Conservation (phyloP, 2,888 invertebrate species). For the Anthophora plumipes region DNA sequence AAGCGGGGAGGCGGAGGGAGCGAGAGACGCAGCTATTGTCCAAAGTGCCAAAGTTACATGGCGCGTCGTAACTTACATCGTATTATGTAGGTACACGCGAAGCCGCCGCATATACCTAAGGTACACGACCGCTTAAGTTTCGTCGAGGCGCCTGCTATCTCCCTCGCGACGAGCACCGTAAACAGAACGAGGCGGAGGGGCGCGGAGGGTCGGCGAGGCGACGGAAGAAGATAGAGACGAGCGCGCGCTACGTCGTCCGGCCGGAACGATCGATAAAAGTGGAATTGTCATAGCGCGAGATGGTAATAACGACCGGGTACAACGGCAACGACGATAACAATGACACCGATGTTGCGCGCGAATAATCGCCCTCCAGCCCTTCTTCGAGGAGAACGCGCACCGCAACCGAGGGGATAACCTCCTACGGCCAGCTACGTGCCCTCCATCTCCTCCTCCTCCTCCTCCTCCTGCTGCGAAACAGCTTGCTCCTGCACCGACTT, state of each 20-base stretch:
- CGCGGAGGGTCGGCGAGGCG: constrained; percentile 39
- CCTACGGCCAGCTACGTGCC: not conserved
- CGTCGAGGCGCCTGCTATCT: constrained; percentile 72
- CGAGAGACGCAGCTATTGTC: constrained; percentile 75
- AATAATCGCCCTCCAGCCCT: constrained; percentile 55
- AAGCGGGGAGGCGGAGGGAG: constrained; percentile 12
- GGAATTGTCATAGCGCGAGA: constrained; percentile 75
- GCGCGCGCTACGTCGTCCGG: constrained; percentile 63
- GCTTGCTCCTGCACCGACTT: constrained; percentile 1
- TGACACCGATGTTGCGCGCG: constrained; percentile 35
- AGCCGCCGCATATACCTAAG: constrained; percentile 70
- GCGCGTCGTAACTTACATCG: constrained; percentile 78
- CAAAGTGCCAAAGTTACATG: constrained; percentile 82
- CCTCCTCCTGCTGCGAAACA: constrained; percentile 5
- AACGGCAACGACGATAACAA: constrained; percentile 49
- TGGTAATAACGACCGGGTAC: constrained; percentile 69
- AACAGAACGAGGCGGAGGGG: constrained; percentile 62
- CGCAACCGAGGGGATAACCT: not conserved
- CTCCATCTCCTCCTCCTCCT: not conserved
- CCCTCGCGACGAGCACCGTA: constrained; percentile 72
- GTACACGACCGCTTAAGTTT: constrained; percentile 77
- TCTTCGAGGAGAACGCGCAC: constrained; percentile 27
- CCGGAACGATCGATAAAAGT: constrained; percentile 74
- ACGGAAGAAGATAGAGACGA: constrained; percentile 61
- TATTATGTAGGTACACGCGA: constrained; percentile 77